These are phyloP conservation scores for Prosapia bicincta DNA, from an alignment of 2,888 invertebrate species.

Conservation along the genomic window DNA sequence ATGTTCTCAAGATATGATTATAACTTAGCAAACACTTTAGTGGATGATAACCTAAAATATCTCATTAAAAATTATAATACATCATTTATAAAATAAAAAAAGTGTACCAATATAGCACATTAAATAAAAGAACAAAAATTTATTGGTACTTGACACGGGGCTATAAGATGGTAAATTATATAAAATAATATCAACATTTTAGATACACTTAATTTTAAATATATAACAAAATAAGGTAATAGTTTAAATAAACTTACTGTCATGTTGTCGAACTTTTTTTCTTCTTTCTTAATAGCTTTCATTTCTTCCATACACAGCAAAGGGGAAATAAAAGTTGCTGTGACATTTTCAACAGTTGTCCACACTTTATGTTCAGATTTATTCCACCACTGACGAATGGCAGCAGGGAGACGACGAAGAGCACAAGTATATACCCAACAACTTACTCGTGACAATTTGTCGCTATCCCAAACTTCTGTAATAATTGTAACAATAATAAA, in stretches of 20 bases:
- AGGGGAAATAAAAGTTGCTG: conserved; percentile 64
- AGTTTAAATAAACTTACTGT: conserved; percentile 50
- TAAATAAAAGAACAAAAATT: no score
- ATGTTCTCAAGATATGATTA: no score
- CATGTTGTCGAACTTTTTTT: conserved; percentile 56
- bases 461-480: conserved; percentile 42
- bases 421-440: conserved; percentile 65
- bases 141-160: no score
- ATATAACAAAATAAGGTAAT: no score
- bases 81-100: no score
- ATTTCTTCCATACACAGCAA: conserved; percentile 65
- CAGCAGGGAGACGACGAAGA: conserved; percentile 63
- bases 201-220: no score
- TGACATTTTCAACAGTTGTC: conserved; percentile 64
- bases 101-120: no score
- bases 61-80: no score
- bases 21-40: no score
- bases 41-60: no score
- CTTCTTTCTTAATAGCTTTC: conserved; percentile 53
- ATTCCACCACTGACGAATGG: conserved; percentile 76
- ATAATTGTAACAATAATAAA: neutral
- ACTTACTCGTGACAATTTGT: conserved; percentile 53
- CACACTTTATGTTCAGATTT: conserved; percentile 60
- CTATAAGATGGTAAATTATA: no score
- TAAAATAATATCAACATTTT: no score